Conservation (phyloP, 2,888 invertebrate genomes). For the Epistrophe eligans region DNA sequence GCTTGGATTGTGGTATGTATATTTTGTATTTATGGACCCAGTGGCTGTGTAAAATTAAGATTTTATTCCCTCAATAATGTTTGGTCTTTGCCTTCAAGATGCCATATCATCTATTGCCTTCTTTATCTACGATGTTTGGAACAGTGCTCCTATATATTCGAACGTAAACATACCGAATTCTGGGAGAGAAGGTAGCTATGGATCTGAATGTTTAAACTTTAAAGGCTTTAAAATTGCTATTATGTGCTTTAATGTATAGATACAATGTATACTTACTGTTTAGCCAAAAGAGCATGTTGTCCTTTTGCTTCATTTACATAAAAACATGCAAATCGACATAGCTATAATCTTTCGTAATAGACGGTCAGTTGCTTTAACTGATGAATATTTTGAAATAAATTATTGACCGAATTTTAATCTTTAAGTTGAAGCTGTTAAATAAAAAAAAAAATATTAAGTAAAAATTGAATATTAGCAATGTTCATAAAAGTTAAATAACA, state of each 20-base stretch:
- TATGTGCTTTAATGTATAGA: background rate
- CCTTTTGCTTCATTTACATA: slow-evolving; percentile 53
- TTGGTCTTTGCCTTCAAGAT: background rate
- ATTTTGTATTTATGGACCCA: background rate
- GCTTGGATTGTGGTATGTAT: background rate
- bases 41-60: slow-evolving; percentile 14
- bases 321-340: slow-evolving; percentile 47
- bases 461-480: too few relatives aligned
- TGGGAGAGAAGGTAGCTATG: background rate
- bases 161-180: background rate
- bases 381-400: background rate
- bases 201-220: background rate
- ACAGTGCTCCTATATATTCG: background rate
- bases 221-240: background rate
- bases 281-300: background rate
- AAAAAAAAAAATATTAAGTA: too few relatives aligned
- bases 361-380: slow-evolving; percentile 20
- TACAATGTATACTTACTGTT: background rate
- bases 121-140: background rate
- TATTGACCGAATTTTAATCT: too few relatives aligned
- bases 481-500: too few relatives aligned
- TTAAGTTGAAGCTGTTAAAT: too few relatives aligned
- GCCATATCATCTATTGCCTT: background rate
- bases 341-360: background rate
- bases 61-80: slow-evolving; percentile 7